A percentile compares a stretch with the other conserved stretches of the same genome.
Evolutionary conservation across 2,113 vertebrate genomes (phyloP).

Genomic region (Serinus canaria): DNA sequence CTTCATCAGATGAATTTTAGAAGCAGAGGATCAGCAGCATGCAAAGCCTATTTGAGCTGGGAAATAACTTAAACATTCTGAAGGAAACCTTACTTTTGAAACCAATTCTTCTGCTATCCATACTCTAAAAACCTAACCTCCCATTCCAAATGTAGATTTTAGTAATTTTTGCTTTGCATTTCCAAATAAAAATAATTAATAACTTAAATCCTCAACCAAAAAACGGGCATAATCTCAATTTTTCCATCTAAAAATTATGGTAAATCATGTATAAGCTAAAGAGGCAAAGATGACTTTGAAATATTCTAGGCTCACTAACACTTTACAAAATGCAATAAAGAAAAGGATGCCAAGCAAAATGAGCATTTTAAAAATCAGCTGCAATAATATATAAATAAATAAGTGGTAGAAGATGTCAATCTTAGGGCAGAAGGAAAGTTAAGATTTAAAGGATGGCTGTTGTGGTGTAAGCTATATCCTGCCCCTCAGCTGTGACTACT

Average conservation of each 20-base stretch:
- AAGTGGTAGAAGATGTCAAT: neutral
- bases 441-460: neutral
- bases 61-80: neutral
- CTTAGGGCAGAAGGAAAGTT: neutral
- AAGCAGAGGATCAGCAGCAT: neutral
- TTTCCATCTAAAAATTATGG: neutral
- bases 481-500: too few species aligned
- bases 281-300: neutral
- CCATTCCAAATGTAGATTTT: neutral
- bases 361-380: neutral
- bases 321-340: neutral
- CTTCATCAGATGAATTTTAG: conserved; percentile 40
- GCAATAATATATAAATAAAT: neutral
- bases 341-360: neutral
- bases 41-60: neutral
- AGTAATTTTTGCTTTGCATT: neutral
- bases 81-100: neutral
- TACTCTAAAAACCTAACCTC: neutral
- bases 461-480: too few species aligned
- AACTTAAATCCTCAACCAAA: neutral
- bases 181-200: neutral
- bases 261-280: neutral
- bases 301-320: neutral
- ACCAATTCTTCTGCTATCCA: neutral
- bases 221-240: neutral